Evolutionary conservation across 2,888 invertebrate genomes (phyloP), one percentile per base, ranked within the genome.

Genomic region (Scrobipalpa costella): DNA sequence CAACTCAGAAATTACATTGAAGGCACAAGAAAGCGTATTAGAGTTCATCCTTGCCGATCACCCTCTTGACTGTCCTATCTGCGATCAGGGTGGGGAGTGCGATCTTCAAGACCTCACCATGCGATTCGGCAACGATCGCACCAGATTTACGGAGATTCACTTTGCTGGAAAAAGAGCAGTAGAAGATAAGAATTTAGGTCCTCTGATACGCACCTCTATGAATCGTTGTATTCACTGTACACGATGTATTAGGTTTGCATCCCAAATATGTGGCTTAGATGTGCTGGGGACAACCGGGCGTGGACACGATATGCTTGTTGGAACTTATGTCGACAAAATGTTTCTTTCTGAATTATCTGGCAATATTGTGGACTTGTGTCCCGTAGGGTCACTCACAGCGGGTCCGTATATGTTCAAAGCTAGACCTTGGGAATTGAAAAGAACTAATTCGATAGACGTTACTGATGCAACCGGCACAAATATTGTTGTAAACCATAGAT

Each of bases 151-250:
- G 13, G 99, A 99, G 76, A 97, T 97, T 67, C 94, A 96, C 75
- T 96, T 96, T 77, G 92, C 94, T 47, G 99, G 99, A 7, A 99
- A 99, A 77, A 74, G 98, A 72, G 99, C 99, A 58, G 98, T 98
- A 0, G 99, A 99, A 86, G 98, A 98, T 83, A 99, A 99, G 87
- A 95, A 98, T 81, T 94, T 99, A 69, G 99, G 99, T 0, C 99
- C 99, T 0, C 90, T 99, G 61, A 96, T 99, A 11, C 98, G 99
- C 83, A 98, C 98, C 0, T 95, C 98, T 59, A 99, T 99, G 99
- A 99, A 98, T 0, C 94, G 99, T 60, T 99, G 99, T 83, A 99
- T 99, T 78, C 99, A 99, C 80, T 99, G 99, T 81, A 99, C 99
- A 0, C 94, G 99, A 47, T 99, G 99, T 81, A 97, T 99, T 75